These are phyloP conservation scores for Daktulosphaira vitifoliae DNA, from an alignment of 1,140 invertebrate species.

Conservation along the genomic window DNA sequence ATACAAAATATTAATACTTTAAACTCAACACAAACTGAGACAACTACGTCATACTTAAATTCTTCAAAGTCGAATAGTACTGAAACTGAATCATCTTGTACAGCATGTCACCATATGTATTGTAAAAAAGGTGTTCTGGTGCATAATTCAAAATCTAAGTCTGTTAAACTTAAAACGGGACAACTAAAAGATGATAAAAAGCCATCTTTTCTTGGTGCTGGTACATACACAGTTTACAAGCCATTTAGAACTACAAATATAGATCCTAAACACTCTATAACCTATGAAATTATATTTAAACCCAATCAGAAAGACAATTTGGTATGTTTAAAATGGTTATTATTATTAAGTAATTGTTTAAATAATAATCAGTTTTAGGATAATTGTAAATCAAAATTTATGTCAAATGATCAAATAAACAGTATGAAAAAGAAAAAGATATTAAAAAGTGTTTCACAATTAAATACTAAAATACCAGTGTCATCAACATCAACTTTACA, in stretches of 20 bases:
- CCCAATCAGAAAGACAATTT: not conserved
- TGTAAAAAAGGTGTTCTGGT: constrained; percentile 11
- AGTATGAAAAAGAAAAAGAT: not conserved
- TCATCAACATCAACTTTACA: not conserved
- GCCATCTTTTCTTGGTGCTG: not conserved
- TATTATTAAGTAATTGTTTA: not conserved
- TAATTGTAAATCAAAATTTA: not conserved
- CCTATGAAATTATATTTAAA: constrained; percentile 14
- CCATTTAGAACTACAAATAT: not conserved
- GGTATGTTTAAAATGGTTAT: not conserved
- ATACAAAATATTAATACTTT: too few species aligned
- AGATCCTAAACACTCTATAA: not conserved
- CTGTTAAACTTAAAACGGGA: not conserved
- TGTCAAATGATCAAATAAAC: too few species aligned
- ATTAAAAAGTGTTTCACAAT: not conserved
- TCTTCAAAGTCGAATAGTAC: not conserved
- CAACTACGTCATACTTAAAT: constrained; percentile 18
- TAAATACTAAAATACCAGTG: not conserved
- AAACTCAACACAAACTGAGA: constrained; percentile 5
- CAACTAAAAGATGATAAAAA: not conserved
- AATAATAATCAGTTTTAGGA: not conserved
- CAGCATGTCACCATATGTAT: constrained; percentile 11
- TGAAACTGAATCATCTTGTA: constrained; percentile 21
- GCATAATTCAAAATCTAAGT: constrained; percentile 5
- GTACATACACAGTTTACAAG: not conserved